Evolutionary conservation across 2,113 vertebrate species (phyloP).

Genomic region (Limnothrissa miodon): DNA sequence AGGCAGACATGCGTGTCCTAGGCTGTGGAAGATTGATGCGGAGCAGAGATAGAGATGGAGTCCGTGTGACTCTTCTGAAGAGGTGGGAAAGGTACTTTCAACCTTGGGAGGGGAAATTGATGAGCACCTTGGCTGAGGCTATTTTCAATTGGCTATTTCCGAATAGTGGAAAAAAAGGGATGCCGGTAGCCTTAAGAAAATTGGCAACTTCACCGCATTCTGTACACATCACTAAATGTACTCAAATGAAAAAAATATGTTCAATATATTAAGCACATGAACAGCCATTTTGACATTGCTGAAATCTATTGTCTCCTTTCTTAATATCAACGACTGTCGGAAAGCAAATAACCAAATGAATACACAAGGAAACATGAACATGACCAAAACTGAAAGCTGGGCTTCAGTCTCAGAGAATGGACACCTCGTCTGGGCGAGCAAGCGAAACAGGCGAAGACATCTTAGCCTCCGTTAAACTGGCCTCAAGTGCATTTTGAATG

Average conservation of each 20-base stretch:
- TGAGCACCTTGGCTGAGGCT: constrained; percentile 4
- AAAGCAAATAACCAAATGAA: background rate
- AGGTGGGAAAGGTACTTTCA: constrained; percentile 42
- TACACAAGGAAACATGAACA: background rate
- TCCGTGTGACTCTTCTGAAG: constrained; percentile 46
- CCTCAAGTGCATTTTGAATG: constrained; percentile 91
- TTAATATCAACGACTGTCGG: constrained; percentile 51
- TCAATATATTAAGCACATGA: background rate
- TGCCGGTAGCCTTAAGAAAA: background rate
- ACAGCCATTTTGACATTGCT: background rate
- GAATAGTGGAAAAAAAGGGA: constrained; percentile 32
- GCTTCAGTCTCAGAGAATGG: constrained; percentile 38
- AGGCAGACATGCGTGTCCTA: constrained; percentile 40
- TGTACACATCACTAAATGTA: background rate
- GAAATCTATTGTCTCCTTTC: constrained; percentile 52
- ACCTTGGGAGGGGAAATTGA: constrained; percentile 55
- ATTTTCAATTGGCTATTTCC: background rate
- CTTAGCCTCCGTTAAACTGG: constrained; percentile 92
- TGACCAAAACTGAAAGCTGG: background rate
- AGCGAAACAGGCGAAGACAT: constrained; percentile 88
- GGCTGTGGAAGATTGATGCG: constrained; percentile 13
- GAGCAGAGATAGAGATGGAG: constrained; percentile 47
- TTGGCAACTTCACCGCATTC: background rate
- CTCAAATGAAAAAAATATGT: background rate
- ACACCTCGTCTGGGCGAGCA: constrained; percentile 64